phyloP scores from a whole-genome alignment of 2,113 vertebrate species.

The Dipodomys stephensi region DNA sequence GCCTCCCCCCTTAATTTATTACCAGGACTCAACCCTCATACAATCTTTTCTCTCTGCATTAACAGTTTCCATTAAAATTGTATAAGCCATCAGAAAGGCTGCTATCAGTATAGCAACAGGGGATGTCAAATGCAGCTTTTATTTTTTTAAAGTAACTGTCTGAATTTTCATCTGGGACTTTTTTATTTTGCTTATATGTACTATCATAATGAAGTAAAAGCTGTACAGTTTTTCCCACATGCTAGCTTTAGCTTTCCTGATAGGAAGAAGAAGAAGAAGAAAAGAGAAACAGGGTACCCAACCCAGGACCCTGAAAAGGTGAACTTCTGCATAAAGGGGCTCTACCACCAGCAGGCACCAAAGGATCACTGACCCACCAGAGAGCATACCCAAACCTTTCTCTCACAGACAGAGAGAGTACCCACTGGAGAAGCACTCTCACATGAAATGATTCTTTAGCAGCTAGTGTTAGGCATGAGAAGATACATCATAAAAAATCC shows the following conservation, averaged over 20 bases:
- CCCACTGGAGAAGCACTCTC: too few relatives aligned
- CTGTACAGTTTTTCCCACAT: slow-evolving; percentile 74
- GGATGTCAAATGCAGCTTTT: not conserved
- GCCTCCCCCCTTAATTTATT: slow-evolving; percentile 4
- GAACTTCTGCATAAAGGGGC: slow-evolving; percentile 76
- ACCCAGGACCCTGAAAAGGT: too few relatives aligned
- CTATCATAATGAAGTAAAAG: slow-evolving; percentile 76
- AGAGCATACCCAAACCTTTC: slow-evolving; percentile 53
- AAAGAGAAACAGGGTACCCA: not conserved
- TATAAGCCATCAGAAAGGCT: slow-evolving; percentile 41
- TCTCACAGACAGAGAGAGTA: too few relatives aligned
- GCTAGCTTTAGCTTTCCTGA: slow-evolving; percentile 64
- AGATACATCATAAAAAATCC: slow-evolving; percentile 62
- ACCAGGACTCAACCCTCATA: not conserved
- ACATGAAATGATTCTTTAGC: slow-evolving; percentile 81
- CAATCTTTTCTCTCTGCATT: not conserved
- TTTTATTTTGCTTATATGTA: slow-evolving; percentile 57
- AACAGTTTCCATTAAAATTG: not conserved
- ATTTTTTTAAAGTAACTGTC: slow-evolving; percentile 59
- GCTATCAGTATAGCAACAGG: not conserved
- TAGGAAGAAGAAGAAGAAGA: slow-evolving; percentile 56
- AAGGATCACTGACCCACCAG: slow-evolving; percentile 76
- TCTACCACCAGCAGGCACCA: not conserved
- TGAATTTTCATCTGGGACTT: slow-evolving; percentile 45
- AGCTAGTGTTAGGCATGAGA: slow-evolving; percentile 77